Evolutionary conservation across 2,888 invertebrate species (phyloP), one percentile per base, ranked within the genome.

Genomic region (Escarpia spicata): DNA sequence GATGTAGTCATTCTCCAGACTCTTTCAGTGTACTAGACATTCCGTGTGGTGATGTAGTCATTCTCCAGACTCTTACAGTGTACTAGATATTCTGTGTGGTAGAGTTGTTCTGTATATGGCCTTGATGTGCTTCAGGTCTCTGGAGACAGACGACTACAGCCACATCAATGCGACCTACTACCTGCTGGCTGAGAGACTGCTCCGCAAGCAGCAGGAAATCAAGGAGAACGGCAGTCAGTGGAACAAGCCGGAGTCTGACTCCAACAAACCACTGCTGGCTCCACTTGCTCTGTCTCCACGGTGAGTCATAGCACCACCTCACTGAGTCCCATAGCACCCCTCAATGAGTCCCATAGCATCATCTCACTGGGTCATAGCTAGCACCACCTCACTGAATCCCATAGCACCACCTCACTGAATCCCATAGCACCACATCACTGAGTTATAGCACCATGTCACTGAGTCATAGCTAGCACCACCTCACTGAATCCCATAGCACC

Each of bases 131-230:
- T 75, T 19, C 96, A 98, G 98, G 94, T 98, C 99, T 93, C 97
- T 99, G 95, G 99, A 99, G 96, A 98, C 98, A 96, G 98, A 99
- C 97, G 98, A 99, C 96, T 99, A 99, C 97, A 99, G 99, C 97
- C 99, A 99, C 97, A 98, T 99, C 95, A 99, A 99, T 58, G 99
- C 99, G 91, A 99, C 99, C 43, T 99, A 99, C 97, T 99, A 98
- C 97, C 97, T 99, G 95, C 97, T 99, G 95, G 99, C 99, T 26
- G 99, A 99, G 97, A 97, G 99, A 94, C 98, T 98, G 96, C 97
- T 99, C 91, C 95, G 95, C 52, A 95, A 94, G 92, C 95, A 95
- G 44, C 95, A 95, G 92, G 93, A 92, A 44, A 91, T 91, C 37
- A n/a, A 92, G 90, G 91, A 19, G 37, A 31, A 43, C 52, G 92